A percentile compares a stretch with the other conserved stretches of the same genome.
phyloP scores from a whole-genome alignment of 2,113 vertebrate species.

The Heteronetta atricapilla region DNA sequence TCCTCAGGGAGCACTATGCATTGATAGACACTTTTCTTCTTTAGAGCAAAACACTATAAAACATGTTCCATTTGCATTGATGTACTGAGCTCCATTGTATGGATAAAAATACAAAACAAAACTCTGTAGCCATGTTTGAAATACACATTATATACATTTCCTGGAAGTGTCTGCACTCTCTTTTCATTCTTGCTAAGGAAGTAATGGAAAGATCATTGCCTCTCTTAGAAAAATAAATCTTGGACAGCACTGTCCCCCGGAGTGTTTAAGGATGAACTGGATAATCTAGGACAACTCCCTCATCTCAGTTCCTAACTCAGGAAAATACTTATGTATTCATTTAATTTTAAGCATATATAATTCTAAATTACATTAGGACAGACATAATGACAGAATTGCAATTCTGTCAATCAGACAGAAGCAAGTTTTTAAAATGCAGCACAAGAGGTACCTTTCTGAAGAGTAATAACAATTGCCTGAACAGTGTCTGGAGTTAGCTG shows the following conservation, averaged over 20 bases:
- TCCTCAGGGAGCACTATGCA: slow-evolving; percentile 16
- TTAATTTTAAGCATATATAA: background rate
- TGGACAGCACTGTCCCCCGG: background rate
- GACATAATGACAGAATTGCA: background rate
- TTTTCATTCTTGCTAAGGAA: background rate
- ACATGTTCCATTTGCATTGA: slow-evolving; percentile 45
- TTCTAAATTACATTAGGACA: background rate
- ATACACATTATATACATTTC: background rate
- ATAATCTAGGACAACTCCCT: background rate
- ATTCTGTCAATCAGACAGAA: background rate
- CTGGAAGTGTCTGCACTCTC: background rate
- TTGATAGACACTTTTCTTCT: slow-evolving; percentile 32
- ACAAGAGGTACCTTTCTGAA: background rate
- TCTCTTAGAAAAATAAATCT: background rate
- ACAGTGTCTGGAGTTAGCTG: background rate
- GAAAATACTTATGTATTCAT: background rate
- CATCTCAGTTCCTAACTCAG: background rate
- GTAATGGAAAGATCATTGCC: background rate
- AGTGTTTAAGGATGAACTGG: background rate
- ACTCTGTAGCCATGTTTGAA: background rate
- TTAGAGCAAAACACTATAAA: slow-evolving; percentile 40
- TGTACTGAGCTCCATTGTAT: background rate
- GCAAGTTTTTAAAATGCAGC: background rate
- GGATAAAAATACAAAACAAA: slow-evolving; percentile 24
- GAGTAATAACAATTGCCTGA: background rate